These are phyloP conservation scores for Chelonus formosanus DNA, from an alignment of 2,888 invertebrate genomes.

Conservation along the genomic window DNA sequence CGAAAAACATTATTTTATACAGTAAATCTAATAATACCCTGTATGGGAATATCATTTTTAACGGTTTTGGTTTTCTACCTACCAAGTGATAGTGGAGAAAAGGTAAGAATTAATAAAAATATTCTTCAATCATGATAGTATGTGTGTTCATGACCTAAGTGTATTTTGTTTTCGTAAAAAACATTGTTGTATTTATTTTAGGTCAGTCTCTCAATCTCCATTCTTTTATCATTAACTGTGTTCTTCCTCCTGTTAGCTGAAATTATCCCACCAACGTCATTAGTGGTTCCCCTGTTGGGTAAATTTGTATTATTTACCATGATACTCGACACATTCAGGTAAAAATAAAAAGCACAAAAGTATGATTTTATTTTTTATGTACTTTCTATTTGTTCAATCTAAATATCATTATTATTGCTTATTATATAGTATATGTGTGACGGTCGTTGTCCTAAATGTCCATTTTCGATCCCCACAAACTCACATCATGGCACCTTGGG, in stretches of 20 bases:
- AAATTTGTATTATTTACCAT: constrained; percentile 96
- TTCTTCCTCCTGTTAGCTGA: constrained; percentile 93
- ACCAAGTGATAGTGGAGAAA: constrained; percentile 97
- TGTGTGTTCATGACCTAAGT: too few relatives aligned
- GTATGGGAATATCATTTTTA: constrained; percentile 96
- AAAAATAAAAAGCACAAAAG: constrained; percentile 47
- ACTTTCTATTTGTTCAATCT: too few relatives aligned
- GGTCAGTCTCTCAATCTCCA: constrained; percentile 96
- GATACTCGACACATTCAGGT: constrained; percentile 96
- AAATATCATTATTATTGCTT: too few relatives aligned
- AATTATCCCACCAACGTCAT: constrained; percentile 90
- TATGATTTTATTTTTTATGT: too few relatives aligned
- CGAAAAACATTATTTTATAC: constrained; percentile 97
- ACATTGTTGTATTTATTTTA: constrained; percentile 43
- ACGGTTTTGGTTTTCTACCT: constrained; percentile 97
- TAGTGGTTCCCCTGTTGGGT: constrained; percentile 91
- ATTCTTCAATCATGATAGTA: background rate
- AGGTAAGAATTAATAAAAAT: constrained; percentile 70
- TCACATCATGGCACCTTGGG: constrained; percentile 97
- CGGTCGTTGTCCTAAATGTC: constrained; percentile 95
- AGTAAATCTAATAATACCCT: constrained; percentile 95
- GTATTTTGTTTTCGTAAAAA: too few relatives aligned
- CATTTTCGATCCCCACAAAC: constrained; percentile 98
- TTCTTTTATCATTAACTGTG: constrained; percentile 93
- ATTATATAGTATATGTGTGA: constrained; percentile 82